phyloP scores from a whole-genome alignment of 2,797 vertebrate genomes.

The Anas bahamensis region DNA sequence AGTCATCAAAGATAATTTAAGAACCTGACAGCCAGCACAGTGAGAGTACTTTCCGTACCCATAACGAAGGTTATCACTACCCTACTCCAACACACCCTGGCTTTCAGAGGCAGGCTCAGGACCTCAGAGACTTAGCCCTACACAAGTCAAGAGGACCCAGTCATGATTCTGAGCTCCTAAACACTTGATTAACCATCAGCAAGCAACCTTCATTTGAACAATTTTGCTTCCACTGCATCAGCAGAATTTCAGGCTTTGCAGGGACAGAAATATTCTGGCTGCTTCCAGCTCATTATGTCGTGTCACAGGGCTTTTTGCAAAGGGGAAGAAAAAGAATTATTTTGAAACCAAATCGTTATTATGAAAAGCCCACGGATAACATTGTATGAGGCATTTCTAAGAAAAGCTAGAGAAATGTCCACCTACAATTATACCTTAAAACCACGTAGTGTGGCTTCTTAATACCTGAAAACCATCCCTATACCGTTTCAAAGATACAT shows the following conservation, averaged over 20 bases:
- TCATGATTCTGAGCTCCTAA: background rate
- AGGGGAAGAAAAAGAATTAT: background rate
- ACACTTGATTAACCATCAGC: background rate
- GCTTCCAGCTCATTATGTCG: background rate
- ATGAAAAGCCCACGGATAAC: background rate
- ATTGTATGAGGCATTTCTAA: background rate
- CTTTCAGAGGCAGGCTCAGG: background rate
- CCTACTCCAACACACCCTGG: accelerated
- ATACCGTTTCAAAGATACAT: background rate
- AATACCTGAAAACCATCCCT: background rate
- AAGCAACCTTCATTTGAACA: background rate
- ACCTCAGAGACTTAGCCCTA: background rate
- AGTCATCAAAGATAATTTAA: background rate
- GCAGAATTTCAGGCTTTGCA: background rate
- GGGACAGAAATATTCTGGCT: background rate
- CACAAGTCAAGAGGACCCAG: background rate
- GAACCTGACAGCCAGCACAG: background rate
- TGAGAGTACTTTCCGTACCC: background rate
- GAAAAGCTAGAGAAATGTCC: background rate
- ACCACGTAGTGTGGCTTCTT: background rate
- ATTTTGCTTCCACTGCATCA: background rate
- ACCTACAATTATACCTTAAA: background rate
- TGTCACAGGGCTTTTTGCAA: background rate
- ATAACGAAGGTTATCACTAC: background rate
- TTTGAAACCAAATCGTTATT: background rate